Base-by-base conservation (phyloP, 2,797 vertebrate species). In the Allobates femoralis region DNA sequence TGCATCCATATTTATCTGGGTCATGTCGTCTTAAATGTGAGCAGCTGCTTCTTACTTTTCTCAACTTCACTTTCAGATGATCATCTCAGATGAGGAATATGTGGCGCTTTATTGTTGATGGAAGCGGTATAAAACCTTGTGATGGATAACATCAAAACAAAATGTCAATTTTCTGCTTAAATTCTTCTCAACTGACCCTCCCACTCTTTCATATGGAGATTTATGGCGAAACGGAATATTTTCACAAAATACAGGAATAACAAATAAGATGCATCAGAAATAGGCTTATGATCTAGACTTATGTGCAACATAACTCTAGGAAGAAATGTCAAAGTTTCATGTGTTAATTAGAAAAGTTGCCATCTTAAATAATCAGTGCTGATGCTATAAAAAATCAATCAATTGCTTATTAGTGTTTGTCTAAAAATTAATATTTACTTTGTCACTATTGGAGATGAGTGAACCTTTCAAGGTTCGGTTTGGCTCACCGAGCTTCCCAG, bases 71-170 rank as follows among this genome's bases (percentile, higher is more conserved):
- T 30, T 21, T 69, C 79, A 73, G 32, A 19, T 73, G 34, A 74
- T 80, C 56, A 76, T 51, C 67, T 60, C 11, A 26, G 71, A 79
- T 79, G 56, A 79, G 56, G 18, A 50, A 64, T 81, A 19, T 66
- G 26, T 51, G 21, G 60, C 60, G 30, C 69, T 46, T 73, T 46
- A 73, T 18, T 73, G 69, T n/a, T 41, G 12, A 73, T n/a, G 34
- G 37, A 73, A 73, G 79, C 51, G 51, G 32, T 73, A 37, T 58
- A 60, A 80, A 79, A 21, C 53, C 53, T 62, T 66, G 21, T 62
- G 58, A 85, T 79, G 77, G 64, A 73, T 79, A 71, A 60, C 53
- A 79, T 79, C 76, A 79, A 85, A 85, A 85, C 51, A 79, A 60
- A 55, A 79, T 85, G 37, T 56, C 75, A 56, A 58, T 77, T 69